These are phyloP conservation scores for Cartodere bifasciata DNA, from an alignment of 2,888 invertebrate species.

Conservation along the genomic window DNA sequence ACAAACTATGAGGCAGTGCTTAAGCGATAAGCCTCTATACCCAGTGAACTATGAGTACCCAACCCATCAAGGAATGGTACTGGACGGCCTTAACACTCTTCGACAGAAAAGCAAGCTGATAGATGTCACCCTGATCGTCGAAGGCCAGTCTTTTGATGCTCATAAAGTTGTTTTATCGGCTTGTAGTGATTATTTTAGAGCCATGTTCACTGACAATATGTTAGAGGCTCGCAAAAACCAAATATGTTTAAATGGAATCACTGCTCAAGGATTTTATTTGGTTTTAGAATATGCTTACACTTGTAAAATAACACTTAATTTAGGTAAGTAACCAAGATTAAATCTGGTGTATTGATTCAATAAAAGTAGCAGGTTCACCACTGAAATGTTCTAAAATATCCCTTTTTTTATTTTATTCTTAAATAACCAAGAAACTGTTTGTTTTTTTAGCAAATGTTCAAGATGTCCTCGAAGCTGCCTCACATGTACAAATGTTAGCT, in stretches of 20 bases:
- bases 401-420: too few species aligned
- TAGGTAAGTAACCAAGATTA: slow-evolving; percentile 44
- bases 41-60: slow-evolving; percentile 42
- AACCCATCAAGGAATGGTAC: slow-evolving; percentile 42
- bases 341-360: too few species aligned
- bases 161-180: slow-evolving; percentile 59
- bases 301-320: slow-evolving; percentile 45
- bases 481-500: slow-evolving; percentile 49
- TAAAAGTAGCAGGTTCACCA: too few species aligned
- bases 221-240: slow-evolving; percentile 50
- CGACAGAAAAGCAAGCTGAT: slow-evolving; percentile 47
- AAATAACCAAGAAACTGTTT: too few species aligned
- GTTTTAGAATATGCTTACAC: slow-evolving; percentile 60
- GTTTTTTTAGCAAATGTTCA: too few species aligned
- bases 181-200: slow-evolving; percentile 61
- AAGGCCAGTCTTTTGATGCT: slow-evolving; percentile 50
- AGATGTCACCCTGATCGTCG: slow-evolving; percentile 55
- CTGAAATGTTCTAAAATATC: too few species aligned
- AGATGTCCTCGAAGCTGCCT: slow-evolving; percentile 57
- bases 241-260: slow-evolving; percentile 52
- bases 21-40: slow-evolving; percentile 31
- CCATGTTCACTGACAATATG: slow-evolving; percentile 64
- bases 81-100: slow-evolving; percentile 48
- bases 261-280: slow-evolving; percentile 48
- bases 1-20: slow-evolving; percentile 15